Percentiles rank a stretch among this genome's conserved stretches.
phyloP scores from a whole-genome alignment of 2,113 vertebrate species.

The Phylloscopus trochiloides region DNA sequence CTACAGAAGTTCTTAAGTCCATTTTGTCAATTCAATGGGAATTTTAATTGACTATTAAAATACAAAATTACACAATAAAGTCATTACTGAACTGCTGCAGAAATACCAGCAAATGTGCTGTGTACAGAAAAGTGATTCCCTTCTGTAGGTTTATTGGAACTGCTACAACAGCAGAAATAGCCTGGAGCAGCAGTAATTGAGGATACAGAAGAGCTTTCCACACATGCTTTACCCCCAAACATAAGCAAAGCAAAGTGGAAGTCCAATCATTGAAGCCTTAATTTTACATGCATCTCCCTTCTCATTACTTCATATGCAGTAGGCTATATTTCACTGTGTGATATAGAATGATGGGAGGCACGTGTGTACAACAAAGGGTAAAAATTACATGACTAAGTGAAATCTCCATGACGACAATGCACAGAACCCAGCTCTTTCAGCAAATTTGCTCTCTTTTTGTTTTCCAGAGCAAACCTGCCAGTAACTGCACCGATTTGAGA shows the following conservation, averaged over 20 bases:
- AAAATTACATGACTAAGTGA: not conserved
- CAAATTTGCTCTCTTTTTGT: not conserved
- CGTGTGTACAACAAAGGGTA: not conserved
- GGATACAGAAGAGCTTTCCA: not conserved
- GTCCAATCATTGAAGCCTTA: not conserved
- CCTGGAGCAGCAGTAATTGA: not conserved
- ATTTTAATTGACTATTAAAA: slow-evolving; percentile 56
- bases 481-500: fast-evolving
- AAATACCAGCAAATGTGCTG: not conserved
- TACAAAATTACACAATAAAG: slow-evolving; percentile 8
- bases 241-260: not conserved
- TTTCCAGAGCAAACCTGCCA: not conserved
- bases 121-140: not conserved
- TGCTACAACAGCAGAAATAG: not conserved
- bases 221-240: not conserved
- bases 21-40: slow-evolving; percentile 43
- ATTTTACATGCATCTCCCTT: not conserved
- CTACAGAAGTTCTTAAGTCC: slow-evolving; percentile 4
- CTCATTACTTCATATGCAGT: not conserved
- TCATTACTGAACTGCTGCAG: not conserved
- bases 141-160: not conserved
- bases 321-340: not conserved
- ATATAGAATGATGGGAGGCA: not conserved
- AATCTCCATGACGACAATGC: not conserved
- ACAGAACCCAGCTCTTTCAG: not conserved